Evolutionary conservation across 2,113 vertebrate genomes (phyloP).

Genomic region (Rhipidura dahli): DNA sequence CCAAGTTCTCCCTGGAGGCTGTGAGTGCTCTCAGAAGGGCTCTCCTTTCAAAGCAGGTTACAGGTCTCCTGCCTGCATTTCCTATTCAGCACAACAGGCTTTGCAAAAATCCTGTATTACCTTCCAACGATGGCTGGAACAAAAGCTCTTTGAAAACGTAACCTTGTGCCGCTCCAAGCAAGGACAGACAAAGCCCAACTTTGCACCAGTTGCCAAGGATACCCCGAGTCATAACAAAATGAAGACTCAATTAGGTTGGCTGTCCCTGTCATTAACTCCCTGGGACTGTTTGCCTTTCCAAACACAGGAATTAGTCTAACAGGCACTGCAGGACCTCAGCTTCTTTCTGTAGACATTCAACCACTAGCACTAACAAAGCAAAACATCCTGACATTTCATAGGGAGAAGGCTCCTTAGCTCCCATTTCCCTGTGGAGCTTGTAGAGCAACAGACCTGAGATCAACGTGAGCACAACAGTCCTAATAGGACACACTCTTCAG

Average conservation of each 20-base stretch:
- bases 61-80: constrained; percentile 10
- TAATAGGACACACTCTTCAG: neutral
- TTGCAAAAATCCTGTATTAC: neutral
- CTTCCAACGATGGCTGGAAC: neutral
- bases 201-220: constrained; percentile 64
- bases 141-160: constrained; percentile 46
- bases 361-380: neutral
- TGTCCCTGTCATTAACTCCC: constrained; percentile 6
- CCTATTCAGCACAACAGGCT: neutral
- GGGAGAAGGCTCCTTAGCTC: neutral
- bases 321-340: neutral
- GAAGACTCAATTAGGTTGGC: constrained; percentile 38
- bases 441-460: neutral
- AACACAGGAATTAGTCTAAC: constrained; percentile 1
- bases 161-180: constrained; percentile 36
- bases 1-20: neutral
- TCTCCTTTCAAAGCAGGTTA: neutral
- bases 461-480: neutral
- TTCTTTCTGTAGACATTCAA: neutral
- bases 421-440: neutral
- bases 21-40: neutral
- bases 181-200: neutral
- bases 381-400: neutral
- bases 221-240: constrained; percentile 13
- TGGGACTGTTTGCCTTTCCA: constrained; percentile 39